Conservation (phyloP, 2,888 invertebrate genomes). For the Drosophila antonietae region DNA sequence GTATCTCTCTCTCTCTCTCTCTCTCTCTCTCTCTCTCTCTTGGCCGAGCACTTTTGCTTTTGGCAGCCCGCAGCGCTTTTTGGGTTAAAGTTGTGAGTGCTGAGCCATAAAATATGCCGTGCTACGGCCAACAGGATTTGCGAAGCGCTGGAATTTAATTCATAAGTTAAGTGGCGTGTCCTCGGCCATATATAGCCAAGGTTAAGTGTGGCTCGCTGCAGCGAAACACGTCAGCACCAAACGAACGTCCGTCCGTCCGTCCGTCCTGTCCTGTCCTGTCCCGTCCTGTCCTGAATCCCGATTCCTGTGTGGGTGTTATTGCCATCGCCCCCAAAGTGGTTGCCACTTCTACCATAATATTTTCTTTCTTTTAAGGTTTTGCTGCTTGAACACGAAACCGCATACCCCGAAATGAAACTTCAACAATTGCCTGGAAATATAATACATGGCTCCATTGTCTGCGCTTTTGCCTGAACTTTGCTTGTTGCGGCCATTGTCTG, state of each 20-base stretch:
- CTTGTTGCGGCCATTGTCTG: slow-evolving; percentile 32
- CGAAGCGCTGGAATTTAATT: slow-evolving; percentile 68
- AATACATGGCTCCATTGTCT: slow-evolving; percentile 49
- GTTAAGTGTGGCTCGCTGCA: slow-evolving; percentile 63
- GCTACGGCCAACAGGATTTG: slow-evolving; percentile 45
- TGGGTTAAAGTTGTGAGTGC: slow-evolving; percentile 57
- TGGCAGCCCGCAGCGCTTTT: slow-evolving; percentile 40
- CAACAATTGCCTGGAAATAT: slow-evolving; percentile 62
- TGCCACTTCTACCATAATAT: slow-evolving; percentile 23
- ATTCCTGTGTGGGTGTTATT: slow-evolving; percentile 29
- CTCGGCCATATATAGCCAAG: slow-evolving; percentile 74
- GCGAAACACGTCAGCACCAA: slow-evolving; percentile 54
- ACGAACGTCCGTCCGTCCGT: neutral
- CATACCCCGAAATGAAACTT: slow-evolving; percentile 24
- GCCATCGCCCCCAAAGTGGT: slow-evolving; percentile 11
- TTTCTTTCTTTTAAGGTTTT: slow-evolving; percentile 33
- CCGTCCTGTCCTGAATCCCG: neutral
- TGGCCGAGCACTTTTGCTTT: slow-evolving; percentile 2
- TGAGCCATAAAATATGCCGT: slow-evolving; percentile 46
- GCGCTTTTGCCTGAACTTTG: slow-evolving; percentile 45
- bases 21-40: slow-evolving; percentile 5
- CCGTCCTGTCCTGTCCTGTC: neutral
- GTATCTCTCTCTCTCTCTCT: neutral
- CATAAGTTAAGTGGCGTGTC: slow-evolving; percentile 76
- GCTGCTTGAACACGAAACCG: slow-evolving; percentile 67